phyloP scores from a whole-genome alignment of 2,888 invertebrate species.

The Xylocampa areola region DNA sequence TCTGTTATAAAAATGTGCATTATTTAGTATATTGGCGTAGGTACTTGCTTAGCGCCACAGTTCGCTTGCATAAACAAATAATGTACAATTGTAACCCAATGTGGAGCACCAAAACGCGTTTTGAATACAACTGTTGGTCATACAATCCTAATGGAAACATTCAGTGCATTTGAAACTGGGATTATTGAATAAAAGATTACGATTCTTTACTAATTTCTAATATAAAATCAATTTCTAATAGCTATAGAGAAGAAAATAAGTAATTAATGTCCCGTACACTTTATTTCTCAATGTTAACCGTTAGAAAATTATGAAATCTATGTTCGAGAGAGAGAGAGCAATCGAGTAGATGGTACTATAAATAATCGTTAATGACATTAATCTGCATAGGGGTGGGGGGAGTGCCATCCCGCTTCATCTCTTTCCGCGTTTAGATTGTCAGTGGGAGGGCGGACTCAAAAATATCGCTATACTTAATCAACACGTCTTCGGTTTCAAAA shows the following conservation, averaged over 20 bases:
- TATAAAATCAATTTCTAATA: constrained; percentile 39
- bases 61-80: constrained; percentile 51
- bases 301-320: constrained; percentile 13
- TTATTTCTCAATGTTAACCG: constrained; percentile 21
- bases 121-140: constrained; percentile 48
- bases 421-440: constrained; percentile 6
- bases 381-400: constrained; percentile 2
- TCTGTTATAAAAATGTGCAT: constrained; percentile 25
- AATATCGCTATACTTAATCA: constrained; percentile 12
- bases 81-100: constrained; percentile 36
- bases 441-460: constrained; percentile 7
- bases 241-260: constrained; percentile 17
- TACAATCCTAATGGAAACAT: constrained; percentile 41
- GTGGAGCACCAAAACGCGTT: constrained; percentile 49
- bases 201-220: constrained; percentile 14
- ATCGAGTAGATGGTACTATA: constrained; percentile 1
- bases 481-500: no score
- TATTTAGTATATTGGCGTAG: constrained; percentile 34
- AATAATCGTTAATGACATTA: constrained; percentile 10
- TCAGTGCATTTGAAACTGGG: constrained; percentile 31
- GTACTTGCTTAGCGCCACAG: constrained; percentile 37
- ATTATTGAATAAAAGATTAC: constrained; percentile 14
- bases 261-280: constrained; percentile 12
- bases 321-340: constrained; percentile 28
- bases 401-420: neutral